Evolutionary conservation across 2,113 vertebrate genomes (phyloP).

Genomic region (Loxodonta africana): DNA sequence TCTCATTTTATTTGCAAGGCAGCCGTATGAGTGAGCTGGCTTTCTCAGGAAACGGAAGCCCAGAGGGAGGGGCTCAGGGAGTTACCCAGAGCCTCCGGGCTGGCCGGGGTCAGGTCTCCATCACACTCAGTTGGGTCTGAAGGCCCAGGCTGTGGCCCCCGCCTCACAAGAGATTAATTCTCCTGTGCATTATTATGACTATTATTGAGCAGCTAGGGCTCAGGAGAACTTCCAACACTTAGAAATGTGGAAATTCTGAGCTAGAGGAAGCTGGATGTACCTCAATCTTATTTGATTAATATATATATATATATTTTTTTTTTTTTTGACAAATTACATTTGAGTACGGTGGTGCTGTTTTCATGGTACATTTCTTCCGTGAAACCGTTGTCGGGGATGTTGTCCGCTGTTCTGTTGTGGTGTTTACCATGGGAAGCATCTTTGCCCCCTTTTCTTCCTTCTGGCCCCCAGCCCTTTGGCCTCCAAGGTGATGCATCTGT

Average conservation of each 20-base stretch:
- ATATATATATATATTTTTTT: background rate
- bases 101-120: too few species aligned
- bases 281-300: background rate
- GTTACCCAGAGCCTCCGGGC: background rate
- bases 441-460: background rate
- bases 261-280: background rate
- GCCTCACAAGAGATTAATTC: background rate
- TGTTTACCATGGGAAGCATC: background rate
- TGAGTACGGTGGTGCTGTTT: too few species aligned
- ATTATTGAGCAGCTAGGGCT: background rate
- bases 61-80: fast-evolving
- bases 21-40: background rate
- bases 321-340: background rate
- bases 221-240: background rate
- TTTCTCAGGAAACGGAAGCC: background rate
- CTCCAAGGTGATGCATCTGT: background rate
- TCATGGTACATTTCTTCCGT: background rate
- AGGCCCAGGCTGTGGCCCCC: background rate
- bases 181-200: background rate
- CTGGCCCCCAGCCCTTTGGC: background rate
- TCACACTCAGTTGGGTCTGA: background rate
- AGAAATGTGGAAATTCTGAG: background rate
- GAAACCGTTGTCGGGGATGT: background rate
- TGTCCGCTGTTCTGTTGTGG: background rate
- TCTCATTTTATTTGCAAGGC: background rate